Evolutionary conservation across 2,888 invertebrate genomes (phyloP).

Genomic region (Melangyna quadrimaculata): DNA sequence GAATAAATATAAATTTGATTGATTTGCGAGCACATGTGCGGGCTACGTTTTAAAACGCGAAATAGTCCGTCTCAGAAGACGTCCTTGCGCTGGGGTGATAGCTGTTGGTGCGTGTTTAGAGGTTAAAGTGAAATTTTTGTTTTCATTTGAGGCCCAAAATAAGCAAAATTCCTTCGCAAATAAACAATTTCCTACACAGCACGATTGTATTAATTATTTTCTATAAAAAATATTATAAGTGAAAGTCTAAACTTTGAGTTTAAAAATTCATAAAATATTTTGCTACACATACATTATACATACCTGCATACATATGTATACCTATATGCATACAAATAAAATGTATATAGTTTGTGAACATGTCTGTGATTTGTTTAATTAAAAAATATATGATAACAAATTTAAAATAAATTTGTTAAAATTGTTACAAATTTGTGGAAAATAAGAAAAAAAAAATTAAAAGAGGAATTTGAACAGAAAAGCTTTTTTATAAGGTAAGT

Average conservation of each 20-base stretch:
- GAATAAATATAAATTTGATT: conserved; percentile 60
- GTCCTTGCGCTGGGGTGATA: conserved; percentile 97
- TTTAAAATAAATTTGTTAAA: conserved; percentile 29
- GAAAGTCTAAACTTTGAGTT: conserved; percentile 58
- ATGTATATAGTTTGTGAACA: conserved; percentile 37
- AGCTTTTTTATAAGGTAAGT: conserved; percentile 66
- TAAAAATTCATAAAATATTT: conserved; percentile 42
- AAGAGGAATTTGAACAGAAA: conserved; percentile 28
- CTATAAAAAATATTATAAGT: conserved; percentile 73
- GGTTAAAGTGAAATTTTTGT: conserved; percentile 62
- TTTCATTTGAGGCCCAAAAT: conserved; percentile 16
- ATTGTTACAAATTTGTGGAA: conserved; percentile 27
- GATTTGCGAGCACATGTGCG: conserved; percentile 89
- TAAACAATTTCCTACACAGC: conserved; percentile 26
- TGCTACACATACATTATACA: conserved; percentile 35
- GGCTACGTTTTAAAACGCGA: conserved; percentile 96
- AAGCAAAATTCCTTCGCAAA: background rate
- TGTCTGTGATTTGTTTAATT: conserved; percentile 73
- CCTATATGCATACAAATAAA: background rate
- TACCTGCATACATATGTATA: conserved; percentile 5
- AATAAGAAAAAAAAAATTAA: conserved; percentile 9
- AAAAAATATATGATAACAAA: conserved; percentile 44
- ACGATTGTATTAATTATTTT: conserved; percentile 30
- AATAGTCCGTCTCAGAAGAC: conserved; percentile 98
- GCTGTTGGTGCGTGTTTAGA: conserved; percentile 83